A percentile compares a stretch with the other conserved stretches of the same genome.
Evolutionary conservation across 2,113 vertebrate genomes (phyloP).

Genomic region (Trochalopteron elliotii): DNA sequence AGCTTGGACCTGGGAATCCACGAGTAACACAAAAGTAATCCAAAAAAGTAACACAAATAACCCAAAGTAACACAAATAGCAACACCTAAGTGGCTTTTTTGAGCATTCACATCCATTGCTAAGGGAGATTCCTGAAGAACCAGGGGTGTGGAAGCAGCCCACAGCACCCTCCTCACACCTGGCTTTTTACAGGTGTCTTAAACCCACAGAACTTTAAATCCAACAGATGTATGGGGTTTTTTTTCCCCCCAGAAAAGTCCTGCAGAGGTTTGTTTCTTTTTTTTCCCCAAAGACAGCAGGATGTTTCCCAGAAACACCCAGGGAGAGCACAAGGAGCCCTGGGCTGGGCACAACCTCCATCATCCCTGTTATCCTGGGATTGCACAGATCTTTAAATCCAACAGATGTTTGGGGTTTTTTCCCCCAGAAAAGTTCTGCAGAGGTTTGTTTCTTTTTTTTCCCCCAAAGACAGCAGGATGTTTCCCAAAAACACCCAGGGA

Average conservation of each 20-base stretch:
- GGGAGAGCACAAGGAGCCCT: no score
- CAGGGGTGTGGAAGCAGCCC: background rate
- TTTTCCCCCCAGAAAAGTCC: background rate
- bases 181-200: background rate
- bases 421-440: background rate
- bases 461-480: background rate
- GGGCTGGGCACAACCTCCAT: no score
- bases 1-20: background rate
- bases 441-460: background rate
- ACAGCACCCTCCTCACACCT: background rate
- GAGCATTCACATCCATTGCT: background rate
- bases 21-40: background rate
- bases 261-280: background rate
- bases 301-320: no score
- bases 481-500: background rate
- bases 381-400: background rate
- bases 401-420: rapidly evolving
- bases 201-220: background rate
- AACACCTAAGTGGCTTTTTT: rapidly evolving
- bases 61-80: rapidly evolving
- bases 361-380: no score
- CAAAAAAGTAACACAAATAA: background rate
- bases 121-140: background rate
- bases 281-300: no score
- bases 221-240: rapidly evolving